Base-by-base conservation (phyloP, 2,888 invertebrate species). In the Cosmorhoe ocellata region DNA sequence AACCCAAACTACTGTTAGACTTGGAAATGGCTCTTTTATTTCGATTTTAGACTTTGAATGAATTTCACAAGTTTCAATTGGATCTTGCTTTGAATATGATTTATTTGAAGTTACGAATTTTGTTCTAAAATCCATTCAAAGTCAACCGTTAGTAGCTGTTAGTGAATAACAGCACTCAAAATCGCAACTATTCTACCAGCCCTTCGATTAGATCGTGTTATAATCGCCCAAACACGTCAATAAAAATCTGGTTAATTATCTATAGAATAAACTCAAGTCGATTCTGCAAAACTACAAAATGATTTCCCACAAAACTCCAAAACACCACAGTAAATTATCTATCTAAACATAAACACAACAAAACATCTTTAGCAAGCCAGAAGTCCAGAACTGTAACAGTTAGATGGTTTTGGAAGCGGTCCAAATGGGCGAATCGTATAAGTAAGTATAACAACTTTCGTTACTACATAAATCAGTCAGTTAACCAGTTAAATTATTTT, bases 121-220 rank as follows among this genome's bases (percentile, higher is more conserved):
- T 24, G 8, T 40, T 41, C 13, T 9, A 43, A 69, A 74, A 74
- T 75, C 76, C 87, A 64, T 90, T 84, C 83, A 90, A 84, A 90
- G 84, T 84, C 79, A 48, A 59, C 48, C 63, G 90, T 91, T 91
- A 91, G 91, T 91, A 90, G 86, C 88, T 84, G 89, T 89, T 90
- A 90, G 87, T 88, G 73, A 70, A 80, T 86, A 89, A 89, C 88
- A 90, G 85, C 87, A 89, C 84, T 78, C 85, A 68, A 68, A 80
- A 75, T 75, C 69, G 64, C 65, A 71, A 63, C 61, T 59, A 59
- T 63, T 56, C 59, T 65, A 66, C 61, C 69, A 26, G 64, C 66
- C 63, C 56, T 48, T 49, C 41, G 56, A 61, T 64, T 57, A 56
- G 40, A 55, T 39, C 41, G 24, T 39, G 50, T 51, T 55, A 51